These are phyloP conservation scores for Stenchaetothrips biformis DNA, from an alignment of 2,888 invertebrate species.

Conservation along the genomic window DNA sequence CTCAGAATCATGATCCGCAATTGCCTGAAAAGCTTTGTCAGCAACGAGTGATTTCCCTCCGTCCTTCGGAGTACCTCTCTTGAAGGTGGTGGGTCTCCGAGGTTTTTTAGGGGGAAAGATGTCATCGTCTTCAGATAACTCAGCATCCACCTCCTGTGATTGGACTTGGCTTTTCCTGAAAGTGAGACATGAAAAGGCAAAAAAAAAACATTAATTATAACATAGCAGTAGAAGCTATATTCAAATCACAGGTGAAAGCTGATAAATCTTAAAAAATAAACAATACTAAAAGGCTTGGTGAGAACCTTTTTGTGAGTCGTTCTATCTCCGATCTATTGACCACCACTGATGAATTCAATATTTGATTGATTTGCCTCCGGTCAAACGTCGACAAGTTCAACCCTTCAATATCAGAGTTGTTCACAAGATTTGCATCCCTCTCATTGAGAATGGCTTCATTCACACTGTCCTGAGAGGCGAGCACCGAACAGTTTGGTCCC, in stretches of 20 bases:
- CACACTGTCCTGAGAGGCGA: not conserved
- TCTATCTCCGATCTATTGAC: not conserved
- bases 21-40: too few relatives aligned
- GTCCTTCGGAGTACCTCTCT: too few relatives aligned
- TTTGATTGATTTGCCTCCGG: not conserved
- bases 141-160: too few relatives aligned
- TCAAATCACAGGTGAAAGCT: not conserved
- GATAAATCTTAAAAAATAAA: not conserved
- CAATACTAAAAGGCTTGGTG: not conserved
- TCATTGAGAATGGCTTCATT: not conserved
- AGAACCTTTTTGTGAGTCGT: not conserved
- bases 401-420: not conserved
- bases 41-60: too few relatives aligned
- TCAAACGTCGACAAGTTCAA: not conserved
- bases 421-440: not conserved
- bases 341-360: not conserved
- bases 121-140: too few relatives aligned
- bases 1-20: too few relatives aligned
- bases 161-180: too few relatives aligned
- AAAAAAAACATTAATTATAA: too few relatives aligned
- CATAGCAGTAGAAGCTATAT: too few relatives aligned
- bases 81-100: too few relatives aligned
- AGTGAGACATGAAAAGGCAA: too few relatives aligned
- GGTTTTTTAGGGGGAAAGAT: too few relatives aligned
- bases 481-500: not conserved